phyloP scores from a whole-genome alignment of 2,888 invertebrate genomes.

The Sthenelais limicola region DNA sequence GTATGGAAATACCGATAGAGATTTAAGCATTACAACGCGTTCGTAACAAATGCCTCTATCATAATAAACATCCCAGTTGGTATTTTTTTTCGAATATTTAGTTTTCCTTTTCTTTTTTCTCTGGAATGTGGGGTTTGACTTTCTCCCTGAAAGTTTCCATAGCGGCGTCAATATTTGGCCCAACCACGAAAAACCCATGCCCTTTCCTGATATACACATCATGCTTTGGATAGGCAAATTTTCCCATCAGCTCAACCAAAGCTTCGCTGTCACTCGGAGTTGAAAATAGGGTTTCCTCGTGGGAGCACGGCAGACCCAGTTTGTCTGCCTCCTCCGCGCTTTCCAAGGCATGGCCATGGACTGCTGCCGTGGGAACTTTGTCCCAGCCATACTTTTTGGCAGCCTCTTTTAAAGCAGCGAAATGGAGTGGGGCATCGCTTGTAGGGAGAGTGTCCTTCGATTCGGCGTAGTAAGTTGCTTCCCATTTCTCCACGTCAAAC shows the following conservation, averaged over 20 bases:
- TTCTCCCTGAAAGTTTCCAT: slow-evolving; percentile 25
- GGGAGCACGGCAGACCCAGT: slow-evolving; percentile 45
- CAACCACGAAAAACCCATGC: slow-evolving; percentile 61
- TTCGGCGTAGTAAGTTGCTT: slow-evolving; percentile 37
- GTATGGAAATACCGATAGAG: no score
- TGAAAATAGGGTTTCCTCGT: slow-evolving; percentile 49
- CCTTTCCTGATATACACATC: slow-evolving; percentile 47
- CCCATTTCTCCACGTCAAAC: slow-evolving; percentile 46
- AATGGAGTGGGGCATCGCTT: slow-evolving; percentile 51
- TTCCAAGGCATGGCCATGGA: slow-evolving; percentile 51
- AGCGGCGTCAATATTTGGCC: slow-evolving; percentile 31
- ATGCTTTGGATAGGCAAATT: slow-evolving; percentile 44
- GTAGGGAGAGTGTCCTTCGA: slow-evolving; percentile 43
- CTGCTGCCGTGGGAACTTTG: slow-evolving; percentile 30
- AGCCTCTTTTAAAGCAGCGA: slow-evolving; percentile 25
- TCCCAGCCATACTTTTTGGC: slow-evolving; percentile 25
- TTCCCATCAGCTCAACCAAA: slow-evolving; percentile 42
- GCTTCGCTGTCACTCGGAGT: slow-evolving; percentile 49
- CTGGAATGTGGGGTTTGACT: slow-evolving; percentile 44
- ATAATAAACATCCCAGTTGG: no score
- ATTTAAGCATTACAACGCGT: no score
- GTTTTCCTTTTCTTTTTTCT: no score
- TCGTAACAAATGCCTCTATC: no score
- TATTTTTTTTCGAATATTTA: no score
- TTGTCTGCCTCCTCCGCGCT: slow-evolving; percentile 43